Conservation (phyloP, 2,888 invertebrate genomes). For the Spilarctia lutea region DNA sequence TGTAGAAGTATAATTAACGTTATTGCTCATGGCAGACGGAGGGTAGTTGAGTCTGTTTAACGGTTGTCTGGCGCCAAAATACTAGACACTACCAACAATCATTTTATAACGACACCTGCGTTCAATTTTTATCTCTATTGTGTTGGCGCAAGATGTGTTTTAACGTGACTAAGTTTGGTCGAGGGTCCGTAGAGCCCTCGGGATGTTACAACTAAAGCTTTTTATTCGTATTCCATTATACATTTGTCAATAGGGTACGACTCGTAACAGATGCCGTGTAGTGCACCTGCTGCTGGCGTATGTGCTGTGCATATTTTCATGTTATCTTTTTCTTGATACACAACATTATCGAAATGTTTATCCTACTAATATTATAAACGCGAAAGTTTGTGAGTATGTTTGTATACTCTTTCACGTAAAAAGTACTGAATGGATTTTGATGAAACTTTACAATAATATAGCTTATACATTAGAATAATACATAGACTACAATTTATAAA, state of each 20-base stretch:
- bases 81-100: slow-evolving; percentile 60
- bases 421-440: too few relatives aligned
- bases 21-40: slow-evolving; percentile 59
- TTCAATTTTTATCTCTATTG: slow-evolving; percentile 40
- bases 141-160: slow-evolving; percentile 22
- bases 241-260: slow-evolving; percentile 48
- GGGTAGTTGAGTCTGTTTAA: slow-evolving; percentile 62
- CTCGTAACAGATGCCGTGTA: slow-evolving; percentile 46
- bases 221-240: slow-evolving; percentile 52
- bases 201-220: slow-evolving; percentile 46
- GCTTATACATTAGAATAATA: too few relatives aligned
- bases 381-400: too few relatives aligned
- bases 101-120: slow-evolving; percentile 33
- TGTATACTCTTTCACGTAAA: too few relatives aligned
- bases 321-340: neutral
- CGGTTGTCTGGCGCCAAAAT: slow-evolving; percentile 79
- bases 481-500: too few relatives aligned
- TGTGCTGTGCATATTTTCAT: slow-evolving; percentile 2
- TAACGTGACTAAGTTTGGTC: slow-evolving; percentile 16
- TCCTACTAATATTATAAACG: too few relatives aligned
- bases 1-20: slow-evolving; percentile 58
- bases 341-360: neutral
- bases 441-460: too few relatives aligned
- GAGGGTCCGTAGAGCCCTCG: slow-evolving; percentile 48
- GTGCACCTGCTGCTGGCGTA: slow-evolving; percentile 38